phyloP scores from a whole-genome alignment of 2,113 vertebrate genomes.

The Tamias sibiricus region DNA sequence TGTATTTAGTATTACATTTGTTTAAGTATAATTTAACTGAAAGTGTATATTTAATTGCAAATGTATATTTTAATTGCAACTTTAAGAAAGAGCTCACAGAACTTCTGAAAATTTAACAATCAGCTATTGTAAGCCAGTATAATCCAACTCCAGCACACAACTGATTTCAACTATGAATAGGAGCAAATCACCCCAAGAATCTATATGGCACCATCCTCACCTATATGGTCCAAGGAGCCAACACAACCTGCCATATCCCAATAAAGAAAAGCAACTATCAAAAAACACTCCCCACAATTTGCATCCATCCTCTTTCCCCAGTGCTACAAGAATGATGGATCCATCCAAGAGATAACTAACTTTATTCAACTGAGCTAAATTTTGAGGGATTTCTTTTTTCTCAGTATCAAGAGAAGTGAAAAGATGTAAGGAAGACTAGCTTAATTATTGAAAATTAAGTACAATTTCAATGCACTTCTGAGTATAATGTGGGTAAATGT shows the following conservation, averaged over 20 bases:
- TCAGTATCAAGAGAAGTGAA: neutral
- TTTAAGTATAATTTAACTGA: neutral
- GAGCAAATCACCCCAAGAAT: neutral
- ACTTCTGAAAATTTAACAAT: conserved; percentile 6
- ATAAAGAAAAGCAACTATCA: neutral
- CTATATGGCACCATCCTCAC: neutral
- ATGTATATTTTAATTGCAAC: neutral
- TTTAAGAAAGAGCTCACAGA: neutral
- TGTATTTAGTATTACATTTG: neutral
- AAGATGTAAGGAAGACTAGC: neutral
- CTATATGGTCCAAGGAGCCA: neutral
- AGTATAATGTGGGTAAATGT: neutral
- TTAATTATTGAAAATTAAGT: conserved; percentile 11
- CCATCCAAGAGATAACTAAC: neutral
- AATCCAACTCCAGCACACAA: neutral
- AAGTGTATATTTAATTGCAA: neutral
- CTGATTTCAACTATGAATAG: neutral
- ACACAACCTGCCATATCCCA: neutral
- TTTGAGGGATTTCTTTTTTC: neutral
- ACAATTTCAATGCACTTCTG: neutral
- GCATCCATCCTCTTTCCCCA: neutral
- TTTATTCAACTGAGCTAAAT: neutral
- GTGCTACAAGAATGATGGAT: neutral
- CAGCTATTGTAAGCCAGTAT: neutral
- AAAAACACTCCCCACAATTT: neutral